phyloP scores from a whole-genome alignment of 2,113 vertebrate genomes.

The Platysteira castanea region DNA sequence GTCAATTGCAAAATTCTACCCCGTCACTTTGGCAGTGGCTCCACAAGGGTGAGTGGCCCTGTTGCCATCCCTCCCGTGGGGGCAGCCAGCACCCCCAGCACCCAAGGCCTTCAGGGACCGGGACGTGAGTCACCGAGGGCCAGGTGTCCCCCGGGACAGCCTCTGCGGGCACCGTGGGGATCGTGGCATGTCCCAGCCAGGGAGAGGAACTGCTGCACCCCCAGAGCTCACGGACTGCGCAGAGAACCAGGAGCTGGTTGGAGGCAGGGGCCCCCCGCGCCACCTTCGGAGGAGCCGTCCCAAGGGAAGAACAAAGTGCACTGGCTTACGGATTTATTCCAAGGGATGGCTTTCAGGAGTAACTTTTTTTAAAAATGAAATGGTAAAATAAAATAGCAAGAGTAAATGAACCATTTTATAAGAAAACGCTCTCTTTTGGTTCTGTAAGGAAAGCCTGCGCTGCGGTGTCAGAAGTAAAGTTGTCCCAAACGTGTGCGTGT shows the following conservation, averaged over 20 bases:
- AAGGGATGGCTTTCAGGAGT: constrained; percentile 2
- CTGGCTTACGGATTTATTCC: not conserved
- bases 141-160: not conserved
- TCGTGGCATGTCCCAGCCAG: rapidly evolving
- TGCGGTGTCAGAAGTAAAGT: not conserved
- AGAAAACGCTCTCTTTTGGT: not conserved
- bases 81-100: not conserved
- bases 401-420: constrained; percentile 21
- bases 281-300: not conserved
- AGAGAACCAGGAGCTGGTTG: not conserved
- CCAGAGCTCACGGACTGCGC: not conserved
- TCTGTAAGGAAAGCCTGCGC: not conserved
- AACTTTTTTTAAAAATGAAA: not conserved
- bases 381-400: not conserved
- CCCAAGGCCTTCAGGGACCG: not conserved
- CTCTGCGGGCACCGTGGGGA: not conserved
- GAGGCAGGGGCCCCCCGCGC: not conserved
- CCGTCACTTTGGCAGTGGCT: not conserved
- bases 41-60: not conserved
- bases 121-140: not conserved
- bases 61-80: not conserved
- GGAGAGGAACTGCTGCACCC: not conserved
- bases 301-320: not conserved
- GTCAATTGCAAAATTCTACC: not conserved
- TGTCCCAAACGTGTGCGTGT: not conserved